Base-by-base conservation (phyloP, 2,888 invertebrate genomes). In the Orthonevra nobilis region DNA sequence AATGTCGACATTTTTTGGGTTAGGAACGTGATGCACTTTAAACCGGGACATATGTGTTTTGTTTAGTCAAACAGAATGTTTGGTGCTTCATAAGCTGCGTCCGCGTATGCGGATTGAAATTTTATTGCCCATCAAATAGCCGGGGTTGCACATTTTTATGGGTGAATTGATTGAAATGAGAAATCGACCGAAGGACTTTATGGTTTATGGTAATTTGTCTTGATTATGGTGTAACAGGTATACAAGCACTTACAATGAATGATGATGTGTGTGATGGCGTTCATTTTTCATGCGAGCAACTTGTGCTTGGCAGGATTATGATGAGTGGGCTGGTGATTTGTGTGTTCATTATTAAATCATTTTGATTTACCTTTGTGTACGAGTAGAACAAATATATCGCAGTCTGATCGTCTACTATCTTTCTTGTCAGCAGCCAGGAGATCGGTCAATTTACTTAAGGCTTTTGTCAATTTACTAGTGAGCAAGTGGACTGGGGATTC, bases 11-110 rank as follows among this genome's bases (percentile, higher is more conserved):
- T 66, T 72, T n/a, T n/a, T n/a, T n/a, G n/a, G n/a, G n/a, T 64
- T 15, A 26, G 32, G 40, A 64, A 61, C 54, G 68, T 48, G 54
- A 54, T 72, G 63, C 54, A 61, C 12, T 1, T 28, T 54, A 19
- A 58, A 56, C 20, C 32, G 10, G 54, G 61, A 61, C 48, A 61
- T 69, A 63, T 63, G 61, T 40, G 63, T 61, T 48, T 34, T 56
- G 50, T 75, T 63, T 75, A 63, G 69, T 54, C 30, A 69, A 75
- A 69, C 63, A 26, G 63, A 69, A 50, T 63, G 56, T 42, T 32
- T 46, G 56, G 56, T 12, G n/a, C 15, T 60, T 44, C 34, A 34
- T 34, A 26, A 44, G 10, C 15, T 34, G 74, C 68, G 40, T 61
- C 54, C 54, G 4, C 19, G 26, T 19, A 12, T 50, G 20, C 20